Evolutionary conservation across 2,888 invertebrate genomes (phyloP).

Genomic region (Drosophila affinis): DNA sequence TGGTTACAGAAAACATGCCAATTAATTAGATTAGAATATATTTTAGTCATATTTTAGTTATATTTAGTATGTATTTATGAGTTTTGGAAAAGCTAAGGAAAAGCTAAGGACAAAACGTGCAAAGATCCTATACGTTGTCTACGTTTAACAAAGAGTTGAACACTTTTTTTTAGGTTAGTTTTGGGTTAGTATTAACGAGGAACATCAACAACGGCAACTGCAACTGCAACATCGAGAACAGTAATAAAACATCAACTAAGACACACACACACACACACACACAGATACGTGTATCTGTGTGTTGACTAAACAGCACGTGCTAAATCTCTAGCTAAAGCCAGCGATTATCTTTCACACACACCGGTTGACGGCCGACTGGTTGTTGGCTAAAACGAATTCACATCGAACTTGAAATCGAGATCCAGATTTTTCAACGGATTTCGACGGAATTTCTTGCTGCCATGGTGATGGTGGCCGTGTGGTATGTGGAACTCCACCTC

Average conservation of each 20-base stretch:
- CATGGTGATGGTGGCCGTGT: conserved; percentile 82
- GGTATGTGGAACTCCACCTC: conserved; percentile 80
- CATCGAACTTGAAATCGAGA: conserved; percentile 82
- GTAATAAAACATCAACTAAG: conserved; percentile 40
- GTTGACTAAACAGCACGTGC: conserved; percentile 38
- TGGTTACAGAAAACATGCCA: conserved; percentile 55
- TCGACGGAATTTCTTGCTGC: conserved; percentile 79
- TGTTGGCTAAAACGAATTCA: conserved; percentile 82
- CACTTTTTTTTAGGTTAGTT: conserved; percentile 13
- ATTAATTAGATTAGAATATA: conserved; percentile 37
- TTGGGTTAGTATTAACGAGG: conserved; percentile 20
- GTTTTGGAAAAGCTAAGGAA: conserved; percentile 15
- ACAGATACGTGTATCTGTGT: conserved; percentile 14
- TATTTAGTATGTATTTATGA: conserved; percentile 2
- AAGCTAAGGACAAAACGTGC: conserved; percentile 28
- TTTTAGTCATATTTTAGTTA: not conserved
- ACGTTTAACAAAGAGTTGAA: conserved; percentile 27
- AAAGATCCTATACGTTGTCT: conserved; percentile 24
- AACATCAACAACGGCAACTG: conserved; percentile 23
- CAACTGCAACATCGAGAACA: conserved; percentile 28
- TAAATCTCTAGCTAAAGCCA: conserved; percentile 38
- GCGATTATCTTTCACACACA: conserved; percentile 57
- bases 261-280: conserved; percentile 7
- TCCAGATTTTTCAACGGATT: conserved; percentile 82
- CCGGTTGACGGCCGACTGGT: conserved; percentile 51